Evolutionary conservation across 2,888 invertebrate species (phyloP), one percentile per base, ranked within the genome.

Genomic region (Stenichneumon culpator): DNA sequence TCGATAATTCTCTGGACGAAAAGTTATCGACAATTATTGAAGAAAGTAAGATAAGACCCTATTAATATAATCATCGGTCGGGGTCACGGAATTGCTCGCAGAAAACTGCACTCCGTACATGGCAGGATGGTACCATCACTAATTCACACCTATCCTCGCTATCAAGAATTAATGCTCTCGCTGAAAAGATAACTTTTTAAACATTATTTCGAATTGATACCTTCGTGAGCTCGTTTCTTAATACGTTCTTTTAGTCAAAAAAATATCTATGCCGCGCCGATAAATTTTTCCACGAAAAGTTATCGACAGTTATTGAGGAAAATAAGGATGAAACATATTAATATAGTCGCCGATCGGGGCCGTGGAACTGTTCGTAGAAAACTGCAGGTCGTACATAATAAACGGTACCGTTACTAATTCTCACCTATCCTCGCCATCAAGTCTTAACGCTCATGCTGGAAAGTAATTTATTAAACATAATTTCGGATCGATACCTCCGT

Each of bases 391-490:
- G 0, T 32, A 1, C 7, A 1, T 32, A 32, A 32, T 7, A 32
- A 32, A 32, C 0, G 32, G 32, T 5, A 32, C 7, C 32, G 52
- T 1, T 52, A 19, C n/a, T 52, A 80, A 80, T 74, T 67, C 32
- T 54, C 72, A 36, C 73, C 19, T 16, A 32, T 19, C 32, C 52
- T 52, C 52, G 47, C 65, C 75, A 44, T 52, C 19, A 19, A 52
- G 52, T 19, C 52, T 73, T 70, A 63, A 77, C 65, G 67, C 32
- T 82, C 86, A 87, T 87, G 83, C 72, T 72, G 79, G 32, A 32
- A 32, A 32, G 7, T 32, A 32, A 32, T 32, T 32, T 32, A 32
- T 32, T 32, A 32, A 39, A 2, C 11, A 39, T 11, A 0, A 39
- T 39, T 39, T 11, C 2, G 11, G 9, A 39, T 39, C 39, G 39